Evolutionary conservation across 2,113 vertebrate species (phyloP), one percentile per base, ranked within the genome.

Genomic region (Passer montanus): DNA sequence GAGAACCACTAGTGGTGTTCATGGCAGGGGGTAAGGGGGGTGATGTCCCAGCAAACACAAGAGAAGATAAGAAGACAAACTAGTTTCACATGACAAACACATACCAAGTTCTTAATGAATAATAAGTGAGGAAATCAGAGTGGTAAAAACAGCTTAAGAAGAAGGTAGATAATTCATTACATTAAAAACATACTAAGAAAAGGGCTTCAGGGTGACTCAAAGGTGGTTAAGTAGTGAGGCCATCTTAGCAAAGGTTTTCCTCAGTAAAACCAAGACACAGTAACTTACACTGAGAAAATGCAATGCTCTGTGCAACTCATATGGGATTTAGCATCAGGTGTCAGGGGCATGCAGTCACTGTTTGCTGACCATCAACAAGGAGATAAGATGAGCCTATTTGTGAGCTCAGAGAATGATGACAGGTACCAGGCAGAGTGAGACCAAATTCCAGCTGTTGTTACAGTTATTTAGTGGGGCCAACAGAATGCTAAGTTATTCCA

Each of bases 21-120:
- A 0, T 22, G 20, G 19, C 17, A 3, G 26, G 30, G 31, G 18
- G 18, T 9, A 43, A 23, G 6, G 0, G 0, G 23, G 10, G 28
- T 11, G 3, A 49, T 39, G n/a, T 68, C 53, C 9, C 62, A 46
- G 46, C 11, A 24, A 89, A 59, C 37, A 75, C 37, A 58, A 28
- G 28, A 37, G 37, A 52, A 58, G 15, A 8, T 27, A 64, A 22
- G 46, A 39, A 39, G 39, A 74, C 31, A 33, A 63, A 62, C 35
- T 43, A 52, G 13, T 18, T 94, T 89, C 74, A 59, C 37, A 22
- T 31, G 58, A 88, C 30, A 87, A 95, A 87, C 18, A 26, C 3
- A 9, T 7, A 16, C 16, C 23, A 69, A 79, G 46, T 41, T 72
- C 60, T 69, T 80, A 78, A 56, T 37, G 87, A 92, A 35, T 35